Evolutionary conservation across 2,113 vertebrate genomes (phyloP).

Genomic region (Pygathrix nemaeus): DNA sequence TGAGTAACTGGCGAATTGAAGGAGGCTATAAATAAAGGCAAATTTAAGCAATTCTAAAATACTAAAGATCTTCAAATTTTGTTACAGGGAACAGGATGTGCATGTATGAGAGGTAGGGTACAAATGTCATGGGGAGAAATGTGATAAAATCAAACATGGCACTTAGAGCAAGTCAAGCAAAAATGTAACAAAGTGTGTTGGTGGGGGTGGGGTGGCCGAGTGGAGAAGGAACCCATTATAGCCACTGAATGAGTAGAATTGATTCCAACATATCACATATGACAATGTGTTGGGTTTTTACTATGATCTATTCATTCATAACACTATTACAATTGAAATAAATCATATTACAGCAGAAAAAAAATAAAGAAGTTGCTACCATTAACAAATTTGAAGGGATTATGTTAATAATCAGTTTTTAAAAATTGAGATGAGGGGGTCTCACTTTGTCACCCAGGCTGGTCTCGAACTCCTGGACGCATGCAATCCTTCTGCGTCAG

Average conservation of each 20-base stretch:
- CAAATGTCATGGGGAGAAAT: neutral
- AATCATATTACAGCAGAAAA: neutral
- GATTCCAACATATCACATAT: neutral
- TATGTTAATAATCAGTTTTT: neutral
- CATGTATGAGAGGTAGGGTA: neutral
- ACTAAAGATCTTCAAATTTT: neutral
- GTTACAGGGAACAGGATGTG: neutral
- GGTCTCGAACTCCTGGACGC: too few relatives aligned
- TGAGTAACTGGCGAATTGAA: neutral
- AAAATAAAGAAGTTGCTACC: neutral
- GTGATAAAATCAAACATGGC: neutral
- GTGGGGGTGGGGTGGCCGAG: neutral
- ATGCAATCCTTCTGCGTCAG: too few relatives aligned
- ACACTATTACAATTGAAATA: neutral
- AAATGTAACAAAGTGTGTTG: neutral
- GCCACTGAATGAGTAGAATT: neutral
- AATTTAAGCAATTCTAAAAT: neutral
- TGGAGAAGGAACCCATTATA: neutral
- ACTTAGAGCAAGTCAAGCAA: neutral
- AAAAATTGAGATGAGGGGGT: too few relatives aligned
- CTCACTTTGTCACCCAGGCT: too few relatives aligned
- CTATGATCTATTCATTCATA: neutral
- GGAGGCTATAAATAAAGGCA: neutral
- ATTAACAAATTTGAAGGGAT: neutral
- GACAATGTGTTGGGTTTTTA: neutral